phyloP scores from a whole-genome alignment of 2,113 vertebrate genomes.

The Agelaius phoeniceus region DNA sequence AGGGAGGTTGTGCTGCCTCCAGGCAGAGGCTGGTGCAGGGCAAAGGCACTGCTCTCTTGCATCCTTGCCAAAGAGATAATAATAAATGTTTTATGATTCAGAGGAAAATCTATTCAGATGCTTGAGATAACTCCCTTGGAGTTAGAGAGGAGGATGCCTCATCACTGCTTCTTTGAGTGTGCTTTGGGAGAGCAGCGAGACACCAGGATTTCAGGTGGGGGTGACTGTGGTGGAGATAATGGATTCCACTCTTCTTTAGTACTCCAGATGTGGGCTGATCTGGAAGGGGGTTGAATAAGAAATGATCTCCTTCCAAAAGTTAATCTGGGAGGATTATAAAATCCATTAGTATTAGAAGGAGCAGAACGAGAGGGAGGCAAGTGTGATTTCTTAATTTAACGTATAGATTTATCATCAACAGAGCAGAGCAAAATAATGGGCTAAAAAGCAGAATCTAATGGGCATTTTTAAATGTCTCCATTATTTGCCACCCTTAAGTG shows the following conservation, averaged over 20 bases:
- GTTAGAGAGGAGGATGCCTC: neutral
- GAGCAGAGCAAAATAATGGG: neutral
- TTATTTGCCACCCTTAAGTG: conserved; percentile 22
- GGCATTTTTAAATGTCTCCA: neutral
- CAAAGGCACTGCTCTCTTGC: neutral
- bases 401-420: neutral
- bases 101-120: neutral
- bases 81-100: neutral
- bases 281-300: neutral
- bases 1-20: conserved; percentile 5
- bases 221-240: neutral
- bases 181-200: neutral
- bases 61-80: neutral
- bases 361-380: neutral
- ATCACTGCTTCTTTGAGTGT: neutral
- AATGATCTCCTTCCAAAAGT: neutral
- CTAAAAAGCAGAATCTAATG: neutral
- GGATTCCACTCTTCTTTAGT: neutral
- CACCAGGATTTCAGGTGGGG: accelerated
- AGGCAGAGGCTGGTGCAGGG: neutral
- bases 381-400: conserved; percentile 9
- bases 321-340: neutral
- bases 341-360: neutral
- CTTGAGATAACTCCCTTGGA: neutral
- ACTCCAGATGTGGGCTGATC: neutral